Conservation (phyloP, 2,797 vertebrate species). For the Carapus acus region DNA sequence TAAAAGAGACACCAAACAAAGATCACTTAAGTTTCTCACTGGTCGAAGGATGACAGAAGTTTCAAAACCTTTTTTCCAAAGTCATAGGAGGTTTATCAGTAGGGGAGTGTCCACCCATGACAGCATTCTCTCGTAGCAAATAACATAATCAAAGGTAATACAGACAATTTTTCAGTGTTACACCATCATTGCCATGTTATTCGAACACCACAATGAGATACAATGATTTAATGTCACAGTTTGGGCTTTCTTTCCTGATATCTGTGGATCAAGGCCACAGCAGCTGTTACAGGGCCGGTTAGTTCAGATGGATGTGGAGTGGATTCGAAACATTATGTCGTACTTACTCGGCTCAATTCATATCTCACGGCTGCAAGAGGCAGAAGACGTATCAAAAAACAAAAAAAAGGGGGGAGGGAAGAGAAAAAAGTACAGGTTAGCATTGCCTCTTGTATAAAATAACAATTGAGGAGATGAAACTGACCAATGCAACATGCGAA, state of each 20-base stretch:
- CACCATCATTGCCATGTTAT: slow-evolving; percentile 45
- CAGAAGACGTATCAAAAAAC: not conserved
- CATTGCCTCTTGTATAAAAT: too few relatives aligned
- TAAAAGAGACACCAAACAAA: slow-evolving; percentile 67
- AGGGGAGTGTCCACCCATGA: slow-evolving; percentile 54
- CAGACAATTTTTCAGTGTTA: slow-evolving; percentile 53
- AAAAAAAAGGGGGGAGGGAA: too few relatives aligned
- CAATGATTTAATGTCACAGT: slow-evolving; percentile 66
- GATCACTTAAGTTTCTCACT: slow-evolving; percentile 53
- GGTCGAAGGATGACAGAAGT: too few relatives aligned
- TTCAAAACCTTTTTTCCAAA: slow-evolving; percentile 74
- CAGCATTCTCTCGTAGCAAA: slow-evolving; percentile 24
- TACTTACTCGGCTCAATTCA: slow-evolving; percentile 97
- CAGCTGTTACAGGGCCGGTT: slow-evolving; percentile 55
- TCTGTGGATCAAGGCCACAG: slow-evolving; percentile 61
- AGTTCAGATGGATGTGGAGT: slow-evolving; percentile 53
- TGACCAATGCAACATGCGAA: too few relatives aligned
- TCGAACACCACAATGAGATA: slow-evolving; percentile 59
- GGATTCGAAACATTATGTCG: slow-evolving; percentile 81
- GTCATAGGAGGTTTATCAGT: slow-evolving; percentile 60
- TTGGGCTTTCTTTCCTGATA: slow-evolving; percentile 59
- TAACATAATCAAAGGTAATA: slow-evolving; percentile 50
- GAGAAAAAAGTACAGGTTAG: too few relatives aligned
- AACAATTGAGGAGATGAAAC: too few relatives aligned
- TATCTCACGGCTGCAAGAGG: slow-evolving; percentile 88